These are phyloP conservation scores for Ophiothrix spiculata DNA, from an alignment of 35 echinoderm and acorn worm genomes.

Conservation along the genomic window DNA sequence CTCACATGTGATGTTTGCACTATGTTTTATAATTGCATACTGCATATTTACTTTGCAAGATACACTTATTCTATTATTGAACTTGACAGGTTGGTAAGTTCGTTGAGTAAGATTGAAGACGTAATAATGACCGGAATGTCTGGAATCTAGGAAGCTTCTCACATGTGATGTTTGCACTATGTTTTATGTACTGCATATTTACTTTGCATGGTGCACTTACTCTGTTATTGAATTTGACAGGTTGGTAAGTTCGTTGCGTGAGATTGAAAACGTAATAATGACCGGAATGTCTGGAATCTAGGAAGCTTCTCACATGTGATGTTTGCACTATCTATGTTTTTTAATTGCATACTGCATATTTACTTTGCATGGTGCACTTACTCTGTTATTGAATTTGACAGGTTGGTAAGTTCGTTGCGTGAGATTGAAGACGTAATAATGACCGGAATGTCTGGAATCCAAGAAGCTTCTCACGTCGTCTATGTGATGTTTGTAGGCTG, in stretches of 20 bases:
- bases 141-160: conserved; percentile 68
- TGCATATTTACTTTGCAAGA: conserved; percentile 78
- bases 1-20: conserved; percentile 73
- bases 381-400: conserved; percentile 88
- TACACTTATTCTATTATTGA: conserved; percentile 53
- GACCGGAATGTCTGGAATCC: conserved; percentile 65
- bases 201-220: too few relatives aligned
- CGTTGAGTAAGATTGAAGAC: too few relatives aligned
- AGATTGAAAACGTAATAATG: too few relatives aligned
- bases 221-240: too few relatives aligned
- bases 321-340: conserved; percentile 73
- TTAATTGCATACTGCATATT: conserved; percentile 78
- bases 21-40: conserved; percentile 75
- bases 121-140: too few relatives aligned
- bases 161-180: conserved; percentile 94
- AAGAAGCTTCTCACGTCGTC: conserved; percentile 87
- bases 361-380: conserved; percentile 79
- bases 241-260: too few relatives aligned
- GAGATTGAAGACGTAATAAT: conserved; percentile 91
- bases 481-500: conserved; percentile 91
- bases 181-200: conserved; percentile 79
- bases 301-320: conserved; percentile 69
- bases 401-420: conserved; percentile 74
- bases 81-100: too few relatives aligned
- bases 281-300: too few relatives aligned